phyloP scores from a whole-genome alignment of 1,140 invertebrate species.

The Dendroctonus valens region DNA sequence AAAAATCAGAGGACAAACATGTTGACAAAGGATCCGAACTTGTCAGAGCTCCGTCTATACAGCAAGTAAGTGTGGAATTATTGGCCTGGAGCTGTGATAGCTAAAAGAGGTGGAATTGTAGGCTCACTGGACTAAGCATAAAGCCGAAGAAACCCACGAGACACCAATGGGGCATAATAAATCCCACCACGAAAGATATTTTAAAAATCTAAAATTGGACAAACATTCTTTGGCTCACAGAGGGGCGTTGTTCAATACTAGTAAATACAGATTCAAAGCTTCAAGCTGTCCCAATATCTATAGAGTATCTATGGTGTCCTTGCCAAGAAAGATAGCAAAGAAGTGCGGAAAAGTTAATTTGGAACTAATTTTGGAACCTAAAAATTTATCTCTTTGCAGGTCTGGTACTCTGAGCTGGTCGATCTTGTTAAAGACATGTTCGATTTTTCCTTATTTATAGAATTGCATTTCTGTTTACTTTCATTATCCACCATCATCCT shows the following conservation, averaged over 20 bases:
- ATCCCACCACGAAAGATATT: conserved; percentile 60
- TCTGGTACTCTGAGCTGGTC: conserved; percentile 71
- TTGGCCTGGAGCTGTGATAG: too few species aligned
- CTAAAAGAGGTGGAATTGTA: too few species aligned
- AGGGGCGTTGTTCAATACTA: conserved; percentile 76
- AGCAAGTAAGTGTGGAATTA: conserved; percentile 29
- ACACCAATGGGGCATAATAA: conserved; percentile 30
- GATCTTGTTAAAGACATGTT: conserved; percentile 71
- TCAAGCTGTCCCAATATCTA: conserved; percentile 90
- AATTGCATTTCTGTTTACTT: conserved; percentile 76
- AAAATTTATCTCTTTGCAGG: conserved; percentile 53
- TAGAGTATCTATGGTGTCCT: conserved; percentile 83
- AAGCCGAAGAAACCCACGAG: conserved; percentile 9
- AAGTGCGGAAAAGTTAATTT: conserved; percentile 50
- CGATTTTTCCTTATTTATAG: conserved; percentile 76
- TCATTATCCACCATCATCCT: conserved; percentile 80
- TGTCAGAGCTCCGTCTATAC: conserved; percentile 23
- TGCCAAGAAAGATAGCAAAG: conserved; percentile 68
- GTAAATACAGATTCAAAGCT: conserved; percentile 76
- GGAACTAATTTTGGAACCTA: not conserved
- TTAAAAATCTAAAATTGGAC: conserved; percentile 72
- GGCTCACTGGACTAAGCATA: too few species aligned
- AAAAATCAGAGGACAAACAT: conserved; percentile 60
- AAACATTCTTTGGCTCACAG: conserved; percentile 76
- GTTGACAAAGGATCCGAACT: conserved; percentile 50